Percentiles rank a stretch among this genome's conserved stretches.
Conservation (phyloP, 37 sponge, comb jelly and placozoan species). For the Chondrosia reniformis region DNA sequence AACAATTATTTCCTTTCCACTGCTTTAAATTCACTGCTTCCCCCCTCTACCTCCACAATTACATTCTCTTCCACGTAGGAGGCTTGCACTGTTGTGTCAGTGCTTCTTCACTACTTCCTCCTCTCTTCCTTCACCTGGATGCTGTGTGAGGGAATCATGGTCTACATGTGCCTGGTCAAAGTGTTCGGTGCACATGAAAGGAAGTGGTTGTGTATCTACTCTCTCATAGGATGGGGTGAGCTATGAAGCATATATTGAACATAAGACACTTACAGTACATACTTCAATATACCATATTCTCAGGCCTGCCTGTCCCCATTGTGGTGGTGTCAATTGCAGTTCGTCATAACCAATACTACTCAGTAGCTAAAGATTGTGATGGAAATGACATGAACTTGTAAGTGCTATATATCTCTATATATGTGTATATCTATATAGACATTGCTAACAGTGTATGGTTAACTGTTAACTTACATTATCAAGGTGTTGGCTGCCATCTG, state of each 20-base stretch:
- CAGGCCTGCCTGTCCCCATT: no score
- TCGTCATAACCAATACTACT: no score
- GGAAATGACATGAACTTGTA: no score
- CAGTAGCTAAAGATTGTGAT: no score
- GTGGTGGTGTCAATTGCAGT: no score
- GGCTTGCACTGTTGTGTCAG: neutral
- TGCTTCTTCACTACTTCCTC: neutral
- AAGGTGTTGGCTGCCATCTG: no score
- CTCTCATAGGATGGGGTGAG: neutral
- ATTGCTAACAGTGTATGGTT: no score
- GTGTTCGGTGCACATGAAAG: neutral
- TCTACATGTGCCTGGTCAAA: neutral
- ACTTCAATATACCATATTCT: no score
- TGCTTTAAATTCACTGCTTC: neutral
- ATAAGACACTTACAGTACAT: no score
- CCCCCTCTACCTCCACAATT: neutral
- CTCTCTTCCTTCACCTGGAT: constrained; percentile 4
- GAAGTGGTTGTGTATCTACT: neutral
- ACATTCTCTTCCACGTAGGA: neutral
- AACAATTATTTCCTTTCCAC: neutral
- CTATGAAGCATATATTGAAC: neutral
- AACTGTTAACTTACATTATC: no score
- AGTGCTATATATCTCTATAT: no score
- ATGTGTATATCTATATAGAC: no score
- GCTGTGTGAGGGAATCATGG: constrained; percentile 6